phyloP scores from a whole-genome alignment of 1,140 invertebrate genomes.

The Neotoxoptera formosana region DNA sequence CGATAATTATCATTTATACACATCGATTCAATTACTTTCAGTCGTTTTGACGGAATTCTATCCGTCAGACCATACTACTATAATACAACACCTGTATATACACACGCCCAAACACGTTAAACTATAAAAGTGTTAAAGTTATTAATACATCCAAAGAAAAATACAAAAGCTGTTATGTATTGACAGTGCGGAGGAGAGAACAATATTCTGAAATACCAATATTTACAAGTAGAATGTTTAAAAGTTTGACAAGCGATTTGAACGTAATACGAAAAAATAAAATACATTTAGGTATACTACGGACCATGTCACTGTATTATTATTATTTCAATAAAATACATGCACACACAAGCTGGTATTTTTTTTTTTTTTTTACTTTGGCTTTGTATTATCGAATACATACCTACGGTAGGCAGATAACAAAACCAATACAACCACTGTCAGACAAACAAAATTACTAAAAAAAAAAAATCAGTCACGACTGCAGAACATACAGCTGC shows the following conservation, averaged over 20 bases:
- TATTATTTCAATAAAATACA: not conserved
- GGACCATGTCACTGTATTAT: not conserved
- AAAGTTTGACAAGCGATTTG: constrained; percentile 16
- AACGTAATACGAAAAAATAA: not conserved
- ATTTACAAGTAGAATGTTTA: not conserved
- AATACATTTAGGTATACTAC: not conserved
- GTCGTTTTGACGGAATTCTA: not conserved
- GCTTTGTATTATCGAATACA: not conserved
- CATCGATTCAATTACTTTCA: not conserved
- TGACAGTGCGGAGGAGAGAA: not conserved
- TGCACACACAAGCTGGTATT: not conserved
- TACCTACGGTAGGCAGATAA: not conserved
- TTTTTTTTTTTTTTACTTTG: not conserved
- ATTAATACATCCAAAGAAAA: not conserved
- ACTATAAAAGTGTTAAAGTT: not conserved
- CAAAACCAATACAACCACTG: not conserved
- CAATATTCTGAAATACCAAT: not conserved
- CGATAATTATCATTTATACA: not conserved
- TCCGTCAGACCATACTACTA: not conserved
- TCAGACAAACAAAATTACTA: not conserved
- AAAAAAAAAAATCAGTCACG: not conserved
- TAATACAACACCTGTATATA: not conserved
- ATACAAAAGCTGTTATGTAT: not conserved
- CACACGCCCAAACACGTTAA: too few species aligned
- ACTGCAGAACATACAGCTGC: not conserved